phyloP scores from a whole-genome alignment of 2,888 invertebrate genomes.

The Mongoloraphidia duomilia region DNA sequence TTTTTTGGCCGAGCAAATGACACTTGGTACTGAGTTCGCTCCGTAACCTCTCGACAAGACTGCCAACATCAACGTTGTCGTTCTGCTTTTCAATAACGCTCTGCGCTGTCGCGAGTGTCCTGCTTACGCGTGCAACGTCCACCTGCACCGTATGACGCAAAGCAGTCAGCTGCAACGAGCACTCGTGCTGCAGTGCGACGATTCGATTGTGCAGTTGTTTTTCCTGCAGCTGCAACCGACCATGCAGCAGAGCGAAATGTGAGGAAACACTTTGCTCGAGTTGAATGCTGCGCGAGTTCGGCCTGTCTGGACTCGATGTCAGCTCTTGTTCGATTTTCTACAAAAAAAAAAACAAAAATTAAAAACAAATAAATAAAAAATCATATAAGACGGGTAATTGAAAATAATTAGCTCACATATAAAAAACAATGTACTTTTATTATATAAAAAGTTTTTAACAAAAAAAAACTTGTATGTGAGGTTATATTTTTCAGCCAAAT shows the following conservation, averaged over 20 bases:
- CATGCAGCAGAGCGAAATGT: conserved; percentile 37
- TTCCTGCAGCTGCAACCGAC: conserved; percentile 37
- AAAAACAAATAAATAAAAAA: not conserved
- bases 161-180: conserved; percentile 4
- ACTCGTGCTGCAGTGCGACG: conserved; percentile 22
- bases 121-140: conserved; percentile 1
- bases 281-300: not conserved
- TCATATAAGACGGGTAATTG: too few species aligned
- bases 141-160: conserved; percentile 5
- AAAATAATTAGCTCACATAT: too few species aligned
- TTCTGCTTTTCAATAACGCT: not conserved
- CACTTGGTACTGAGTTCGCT: not conserved
- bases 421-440: too few species aligned
- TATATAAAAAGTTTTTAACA: too few species aligned
- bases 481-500: too few species aligned
- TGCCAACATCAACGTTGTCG: conserved; percentile 3
- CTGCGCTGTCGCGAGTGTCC: not conserved
- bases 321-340: conserved; percentile 15
- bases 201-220: conserved; percentile 28
- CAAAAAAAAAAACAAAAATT: conserved; percentile 11
- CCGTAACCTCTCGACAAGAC: conserved; percentile 1
- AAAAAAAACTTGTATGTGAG: too few species aligned
- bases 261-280: conserved; percentile 27
- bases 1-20: too few species aligned
- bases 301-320: too few species aligned